These are phyloP conservation scores for Stenolophus ochropezus DNA, from an alignment of 2,888 invertebrate genomes.

Conservation along the genomic window DNA sequence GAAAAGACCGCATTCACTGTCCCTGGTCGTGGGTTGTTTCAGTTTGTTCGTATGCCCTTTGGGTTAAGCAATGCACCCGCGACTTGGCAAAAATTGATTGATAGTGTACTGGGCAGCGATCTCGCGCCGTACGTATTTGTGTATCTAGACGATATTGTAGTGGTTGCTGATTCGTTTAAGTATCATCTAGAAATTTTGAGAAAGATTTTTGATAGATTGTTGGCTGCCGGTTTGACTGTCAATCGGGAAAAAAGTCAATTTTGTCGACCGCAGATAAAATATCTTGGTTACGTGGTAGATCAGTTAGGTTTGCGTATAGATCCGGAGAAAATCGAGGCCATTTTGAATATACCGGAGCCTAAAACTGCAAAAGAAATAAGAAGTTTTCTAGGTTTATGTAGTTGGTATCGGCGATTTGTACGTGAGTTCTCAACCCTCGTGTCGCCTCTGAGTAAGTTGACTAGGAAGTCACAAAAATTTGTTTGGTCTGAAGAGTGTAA, in stretches of 20 bases:
- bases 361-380: slow-evolving; percentile 54
- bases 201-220: slow-evolving; percentile 63
- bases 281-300: slow-evolving; percentile 66
- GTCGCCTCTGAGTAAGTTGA: slow-evolving; percentile 17
- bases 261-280: slow-evolving; percentile 62
- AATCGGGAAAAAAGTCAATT: slow-evolving; percentile 66
- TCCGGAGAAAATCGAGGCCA: slow-evolving; percentile 59
- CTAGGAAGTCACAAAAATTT: neutral
- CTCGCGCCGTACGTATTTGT: slow-evolving; percentile 63
- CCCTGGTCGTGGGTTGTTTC: slow-evolving; percentile 63
- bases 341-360: slow-evolving; percentile 58
- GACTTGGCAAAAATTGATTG: slow-evolving; percentile 64
- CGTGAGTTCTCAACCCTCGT: slow-evolving; percentile 51
- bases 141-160: slow-evolving; percentile 65
- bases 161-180: slow-evolving; percentile 62
- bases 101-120: slow-evolving; percentile 63
- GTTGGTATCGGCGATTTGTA: slow-evolving; percentile 61
- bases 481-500: slow-evolving; percentile 49
- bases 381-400: slow-evolving; percentile 60
- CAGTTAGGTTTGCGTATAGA: slow-evolving; percentile 61
- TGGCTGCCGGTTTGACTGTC: slow-evolving; percentile 62
- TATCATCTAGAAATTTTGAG: slow-evolving; percentile 61
- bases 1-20: slow-evolving; percentile 66
- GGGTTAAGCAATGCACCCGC: slow-evolving; percentile 64
- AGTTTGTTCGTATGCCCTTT: slow-evolving; percentile 65